Evolutionary conservation across 2,888 invertebrate genomes (phyloP).

Genomic region (Drosophila colorata): DNA sequence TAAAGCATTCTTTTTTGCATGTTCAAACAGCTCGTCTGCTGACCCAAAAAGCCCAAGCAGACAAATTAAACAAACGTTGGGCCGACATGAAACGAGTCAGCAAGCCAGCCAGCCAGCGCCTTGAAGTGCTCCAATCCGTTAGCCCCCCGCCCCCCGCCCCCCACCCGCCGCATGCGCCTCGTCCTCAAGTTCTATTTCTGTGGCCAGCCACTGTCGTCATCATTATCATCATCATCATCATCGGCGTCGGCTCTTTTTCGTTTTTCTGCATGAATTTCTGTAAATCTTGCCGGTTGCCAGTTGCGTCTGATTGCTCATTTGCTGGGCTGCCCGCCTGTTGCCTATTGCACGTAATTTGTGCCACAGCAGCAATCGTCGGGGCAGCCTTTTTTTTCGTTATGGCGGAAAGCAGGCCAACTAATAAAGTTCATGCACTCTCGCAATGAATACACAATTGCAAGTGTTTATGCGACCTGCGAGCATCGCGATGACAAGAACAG

Average conservation of each 20-base stretch:
- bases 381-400: constrained; percentile 13
- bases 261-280: constrained; percentile 59
- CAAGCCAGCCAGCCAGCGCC: constrained; percentile 51
- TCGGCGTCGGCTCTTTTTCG: constrained; percentile 20
- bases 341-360: constrained; percentile 45
- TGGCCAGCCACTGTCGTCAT: constrained; percentile 56
- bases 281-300: constrained; percentile 46
- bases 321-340: constrained; percentile 23
- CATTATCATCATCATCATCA: constrained; percentile 24
- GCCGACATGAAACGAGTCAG: constrained; percentile 57
- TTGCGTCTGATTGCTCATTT: constrained; percentile 34
- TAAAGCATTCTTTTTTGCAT: constrained; percentile 46
- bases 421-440: constrained; percentile 66
- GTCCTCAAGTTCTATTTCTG: constrained; percentile 65
- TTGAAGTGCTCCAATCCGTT: constrained; percentile 63
- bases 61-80: constrained; percentile 75
- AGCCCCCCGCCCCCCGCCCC: constrained; percentile 7
- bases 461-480: no score
- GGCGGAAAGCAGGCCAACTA: constrained; percentile 66
- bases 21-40: constrained; percentile 37
- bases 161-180: constrained; percentile 5
- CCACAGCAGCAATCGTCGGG: constrained; percentile 45
- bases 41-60: constrained; percentile 69
- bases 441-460: constrained; percentile 47
- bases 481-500: constrained; percentile 15